phyloP scores from a whole-genome alignment of 2,797 vertebrate species.

The Cossypha caffra region DNA sequence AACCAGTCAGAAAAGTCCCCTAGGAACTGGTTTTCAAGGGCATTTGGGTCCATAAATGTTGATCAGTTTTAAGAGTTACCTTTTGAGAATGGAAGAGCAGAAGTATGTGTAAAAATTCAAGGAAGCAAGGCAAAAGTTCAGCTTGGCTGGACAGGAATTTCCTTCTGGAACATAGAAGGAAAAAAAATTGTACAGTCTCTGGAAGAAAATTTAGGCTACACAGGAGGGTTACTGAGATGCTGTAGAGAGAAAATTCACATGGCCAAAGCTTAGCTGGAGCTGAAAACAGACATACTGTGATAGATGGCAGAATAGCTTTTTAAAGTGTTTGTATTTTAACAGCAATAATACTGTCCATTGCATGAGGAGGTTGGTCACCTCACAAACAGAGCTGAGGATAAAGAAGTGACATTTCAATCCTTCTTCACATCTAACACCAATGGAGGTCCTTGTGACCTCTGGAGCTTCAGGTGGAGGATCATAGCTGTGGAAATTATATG shows the following conservation, averaged over 20 bases:
- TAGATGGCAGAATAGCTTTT: background rate
- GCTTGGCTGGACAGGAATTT: background rate
- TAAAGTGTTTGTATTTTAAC: background rate
- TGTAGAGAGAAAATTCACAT: background rate
- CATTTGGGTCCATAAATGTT: background rate
- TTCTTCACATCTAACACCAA: background rate
- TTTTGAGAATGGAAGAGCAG: background rate
- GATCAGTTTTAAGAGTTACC: background rate
- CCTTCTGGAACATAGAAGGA: background rate
- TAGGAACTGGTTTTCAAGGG: background rate
- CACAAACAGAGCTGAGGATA: background rate
- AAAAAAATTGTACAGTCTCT: background rate
- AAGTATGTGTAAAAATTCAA: background rate
- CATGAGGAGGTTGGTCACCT: background rate
- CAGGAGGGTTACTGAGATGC: background rate
- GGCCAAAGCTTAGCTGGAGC: background rate
- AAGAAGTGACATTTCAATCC: background rate
- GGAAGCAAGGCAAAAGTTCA: fast-evolving
- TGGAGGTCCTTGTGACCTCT: background rate
- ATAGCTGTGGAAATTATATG: background rate
- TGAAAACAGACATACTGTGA: background rate
- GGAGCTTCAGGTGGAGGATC: background rate
- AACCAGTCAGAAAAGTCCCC: background rate
- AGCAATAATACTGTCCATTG: background rate
- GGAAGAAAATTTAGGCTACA: background rate